phyloP scores from a whole-genome alignment of 1,140 invertebrate species.

The Aleiodes sp. region DNA sequence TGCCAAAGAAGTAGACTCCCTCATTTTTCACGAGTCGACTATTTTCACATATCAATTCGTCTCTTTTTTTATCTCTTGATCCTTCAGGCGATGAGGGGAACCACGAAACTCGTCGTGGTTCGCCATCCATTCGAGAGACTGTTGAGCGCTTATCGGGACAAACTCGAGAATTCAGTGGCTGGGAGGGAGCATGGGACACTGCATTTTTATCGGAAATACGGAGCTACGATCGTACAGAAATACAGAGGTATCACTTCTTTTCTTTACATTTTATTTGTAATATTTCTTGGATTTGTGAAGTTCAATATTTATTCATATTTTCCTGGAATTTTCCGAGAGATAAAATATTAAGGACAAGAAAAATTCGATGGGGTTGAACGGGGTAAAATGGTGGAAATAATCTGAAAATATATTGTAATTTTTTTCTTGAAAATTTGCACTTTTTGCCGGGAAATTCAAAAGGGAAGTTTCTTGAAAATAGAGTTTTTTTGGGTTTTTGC shows the following conservation, averaged over 20 bases:
- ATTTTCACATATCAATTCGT: not conserved
- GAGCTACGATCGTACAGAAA: slow-evolving; percentile 68
- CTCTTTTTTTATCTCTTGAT: not conserved
- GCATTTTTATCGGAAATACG: slow-evolving; percentile 71
- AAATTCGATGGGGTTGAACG: no score
- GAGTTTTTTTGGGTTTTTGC: no score
- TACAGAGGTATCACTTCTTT: slow-evolving; percentile 57
- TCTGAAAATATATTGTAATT: no score
- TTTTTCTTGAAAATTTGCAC: no score
- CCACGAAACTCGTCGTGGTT: slow-evolving; percentile 60
- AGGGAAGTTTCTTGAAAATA: no score
- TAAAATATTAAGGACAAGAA: no score
- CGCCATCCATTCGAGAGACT: slow-evolving; percentile 74
- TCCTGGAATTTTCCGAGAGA: no score
- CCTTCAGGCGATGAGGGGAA: slow-evolving; percentile 57
- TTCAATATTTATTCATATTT: no score
- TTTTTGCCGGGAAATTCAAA: no score
- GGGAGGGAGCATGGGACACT: slow-evolving; percentile 65
- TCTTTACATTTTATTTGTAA: not conserved
- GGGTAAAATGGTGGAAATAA: no score
- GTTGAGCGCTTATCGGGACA: slow-evolving; percentile 73
- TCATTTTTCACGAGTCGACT: not conserved
- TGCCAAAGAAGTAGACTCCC: slow-evolving; percentile 7
- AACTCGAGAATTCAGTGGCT: slow-evolving; percentile 68
- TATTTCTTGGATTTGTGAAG: not conserved